A percentile compares a stretch with the other conserved stretches of the same genome.
phyloP scores from a whole-genome alignment of 2,888 invertebrate species.

The Lasioglossum oenotherae region DNA sequence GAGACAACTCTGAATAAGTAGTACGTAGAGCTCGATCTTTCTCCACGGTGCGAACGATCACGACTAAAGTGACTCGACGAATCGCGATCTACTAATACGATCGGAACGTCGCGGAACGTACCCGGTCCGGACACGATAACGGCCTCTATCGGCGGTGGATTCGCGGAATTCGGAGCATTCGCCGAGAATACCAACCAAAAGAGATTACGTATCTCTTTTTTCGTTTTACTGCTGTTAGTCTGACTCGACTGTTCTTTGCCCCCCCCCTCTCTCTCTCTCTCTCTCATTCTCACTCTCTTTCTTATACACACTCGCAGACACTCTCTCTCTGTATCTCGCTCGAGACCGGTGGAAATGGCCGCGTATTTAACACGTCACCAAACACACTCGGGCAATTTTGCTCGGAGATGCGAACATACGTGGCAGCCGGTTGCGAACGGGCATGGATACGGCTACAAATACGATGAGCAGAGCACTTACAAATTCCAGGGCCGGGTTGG shows the following conservation, averaged over 20 bases:
- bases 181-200: not conserved
- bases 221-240: not conserved
- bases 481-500: constrained; percentile 18
- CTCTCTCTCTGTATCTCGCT: constrained; percentile 45
- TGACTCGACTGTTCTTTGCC: not conserved
- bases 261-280: not conserved
- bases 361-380: constrained; percentile 78
- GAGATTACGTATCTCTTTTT: constrained; percentile 4
- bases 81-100: not conserved
- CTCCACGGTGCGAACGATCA: not conserved
- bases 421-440: constrained; percentile 55
- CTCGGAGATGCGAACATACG: constrained; percentile 55
- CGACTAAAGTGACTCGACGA: not conserved
- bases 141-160: constrained; percentile 12
- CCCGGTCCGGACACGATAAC: not conserved
- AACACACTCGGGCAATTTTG: constrained; percentile 70
- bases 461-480: constrained; percentile 47
- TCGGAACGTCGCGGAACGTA: constrained; percentile 2
- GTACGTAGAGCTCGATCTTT: not conserved
- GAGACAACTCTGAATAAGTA: not conserved
- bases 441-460: not conserved
- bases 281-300: constrained; percentile 4
- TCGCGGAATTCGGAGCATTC: constrained; percentile 35
- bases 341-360: constrained; percentile 73
- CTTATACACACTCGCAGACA: constrained; percentile 20